Evolutionary conservation across 2,113 vertebrate species (phyloP), one percentile per base, ranked within the genome.

Genomic region (Dicentrarchus labrax): DNA sequence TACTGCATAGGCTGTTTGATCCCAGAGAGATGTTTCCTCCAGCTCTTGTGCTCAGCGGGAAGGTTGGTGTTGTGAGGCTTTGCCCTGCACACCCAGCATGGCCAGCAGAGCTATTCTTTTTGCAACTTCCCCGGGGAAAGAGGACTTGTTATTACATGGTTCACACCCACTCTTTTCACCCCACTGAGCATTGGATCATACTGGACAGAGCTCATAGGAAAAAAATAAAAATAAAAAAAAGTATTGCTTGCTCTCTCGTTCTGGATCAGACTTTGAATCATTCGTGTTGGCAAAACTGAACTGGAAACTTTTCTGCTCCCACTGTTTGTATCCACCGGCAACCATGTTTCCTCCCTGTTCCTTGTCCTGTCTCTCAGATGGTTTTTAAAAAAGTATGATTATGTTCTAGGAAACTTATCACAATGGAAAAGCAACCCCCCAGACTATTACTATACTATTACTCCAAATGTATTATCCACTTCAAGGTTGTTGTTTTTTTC

Each of bases 61-160:
- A 39, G 21, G 45, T 54, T 56, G 67, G 39, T 75, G 70, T 43
- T 47, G 41, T 16, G 60, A 88, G 67, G 76, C 75, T 79, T 30
- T 79, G 72, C 48, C 54, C 51, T 84, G 68, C 21, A 54, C 85
- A 69, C 85, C 69, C 73, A 86, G 84, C 54, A 50, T 69, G 74
- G 59, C 85, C 88, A 86, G 68, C 67, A 87, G 70, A 85, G 72
- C 85, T 86, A 73, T 93, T 92, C 91, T 92, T 91, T 93, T 89
- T 72, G 84, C 91, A 82, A 87, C 90, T 84, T 92, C 89, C 86
- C 84, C 47, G 24, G 78, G 77, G 83, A 88, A 86, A 74, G 56
- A 76, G 76, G 76, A 83, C 82, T 76, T 90, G 86, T 92, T 94
- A 90, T 91, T 91, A 84, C 80, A 82, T 41, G 67, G 87, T 83